Conservation (phyloP, 30 jellyfish, hydroid and myxozoan genomes). For the Sanderia malayensis region DNA sequence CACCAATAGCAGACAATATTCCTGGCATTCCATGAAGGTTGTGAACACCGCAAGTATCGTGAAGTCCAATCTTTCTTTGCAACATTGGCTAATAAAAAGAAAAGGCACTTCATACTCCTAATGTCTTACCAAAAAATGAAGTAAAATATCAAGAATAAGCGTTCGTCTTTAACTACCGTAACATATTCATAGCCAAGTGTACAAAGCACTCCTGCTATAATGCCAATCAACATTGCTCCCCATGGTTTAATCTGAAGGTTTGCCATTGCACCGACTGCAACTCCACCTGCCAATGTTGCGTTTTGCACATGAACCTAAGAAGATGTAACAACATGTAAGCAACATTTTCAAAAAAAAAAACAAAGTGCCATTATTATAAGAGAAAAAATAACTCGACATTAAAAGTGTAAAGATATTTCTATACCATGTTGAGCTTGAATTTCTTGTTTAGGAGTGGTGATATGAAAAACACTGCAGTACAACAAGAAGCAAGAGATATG, state of each 20-base stretch:
- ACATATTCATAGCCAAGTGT: slow-evolving; percentile 80
- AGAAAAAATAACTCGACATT: neutral
- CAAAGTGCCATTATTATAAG: neutral
- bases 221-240: slow-evolving; percentile 96
- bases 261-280: slow-evolving; percentile 95
- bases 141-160: no score
- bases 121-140: no score
- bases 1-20: slow-evolving; percentile 67
- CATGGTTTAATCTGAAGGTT: slow-evolving; percentile 81
- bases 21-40: slow-evolving; percentile 97
- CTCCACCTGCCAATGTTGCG: slow-evolving; percentile 99
- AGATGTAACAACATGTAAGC: neutral
- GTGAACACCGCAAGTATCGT: slow-evolving; percentile 97
- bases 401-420: neutral
- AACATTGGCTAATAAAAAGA: slow-evolving; percentile 66
- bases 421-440: slow-evolving; percentile 71
- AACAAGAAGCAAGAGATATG: slow-evolving; percentile 79
- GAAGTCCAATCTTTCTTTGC: slow-evolving; percentile 45
- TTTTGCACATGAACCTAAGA: slow-evolving; percentile 85
- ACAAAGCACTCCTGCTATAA: slow-evolving; percentile 79
- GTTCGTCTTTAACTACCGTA: no score
- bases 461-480: slow-evolving; percentile 48
- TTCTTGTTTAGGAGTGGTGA: slow-evolving; percentile 81
- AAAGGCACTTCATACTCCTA: no score
- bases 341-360: no score